These are phyloP conservation scores for Gracilinanus agilis DNA, from an alignment of 2,113 vertebrate species.

Conservation along the genomic window DNA sequence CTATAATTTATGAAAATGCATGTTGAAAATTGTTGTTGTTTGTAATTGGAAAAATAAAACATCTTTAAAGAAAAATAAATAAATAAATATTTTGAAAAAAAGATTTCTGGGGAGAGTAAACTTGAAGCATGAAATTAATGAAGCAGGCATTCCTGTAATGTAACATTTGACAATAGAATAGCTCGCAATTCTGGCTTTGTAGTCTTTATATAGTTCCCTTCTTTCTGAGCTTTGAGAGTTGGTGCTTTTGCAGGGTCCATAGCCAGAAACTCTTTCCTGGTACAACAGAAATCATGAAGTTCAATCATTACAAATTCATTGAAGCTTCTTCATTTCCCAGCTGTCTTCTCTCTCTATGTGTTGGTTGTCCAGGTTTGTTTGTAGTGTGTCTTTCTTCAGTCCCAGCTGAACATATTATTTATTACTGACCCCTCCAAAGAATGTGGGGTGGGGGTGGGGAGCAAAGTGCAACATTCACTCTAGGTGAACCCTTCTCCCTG, in stretches of 20 bases:
- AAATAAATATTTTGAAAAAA: too few relatives aligned
- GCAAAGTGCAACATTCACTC: background rate
- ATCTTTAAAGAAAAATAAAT: too few relatives aligned
- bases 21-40: too few relatives aligned
- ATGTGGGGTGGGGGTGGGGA: background rate
- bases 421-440: background rate
- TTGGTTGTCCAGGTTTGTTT: background rate
- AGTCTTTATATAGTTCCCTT: background rate
- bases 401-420: background rate
- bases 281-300: background rate
- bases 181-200: background rate
- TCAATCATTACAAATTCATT: background rate
- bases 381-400: background rate
- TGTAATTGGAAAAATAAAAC: too few relatives aligned
- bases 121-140: background rate
- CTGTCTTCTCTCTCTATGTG: background rate
- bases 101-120: background rate
- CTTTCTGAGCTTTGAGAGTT: background rate
- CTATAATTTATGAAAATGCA: too few relatives aligned
- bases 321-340: background rate
- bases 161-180: background rate
- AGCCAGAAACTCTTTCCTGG: background rate
- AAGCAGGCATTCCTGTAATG: background rate
- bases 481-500: background rate
- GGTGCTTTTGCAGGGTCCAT: background rate